Evolutionary conservation across 2,113 vertebrate genomes (phyloP).

Genomic region (Arvicanthis niloticus): DNA sequence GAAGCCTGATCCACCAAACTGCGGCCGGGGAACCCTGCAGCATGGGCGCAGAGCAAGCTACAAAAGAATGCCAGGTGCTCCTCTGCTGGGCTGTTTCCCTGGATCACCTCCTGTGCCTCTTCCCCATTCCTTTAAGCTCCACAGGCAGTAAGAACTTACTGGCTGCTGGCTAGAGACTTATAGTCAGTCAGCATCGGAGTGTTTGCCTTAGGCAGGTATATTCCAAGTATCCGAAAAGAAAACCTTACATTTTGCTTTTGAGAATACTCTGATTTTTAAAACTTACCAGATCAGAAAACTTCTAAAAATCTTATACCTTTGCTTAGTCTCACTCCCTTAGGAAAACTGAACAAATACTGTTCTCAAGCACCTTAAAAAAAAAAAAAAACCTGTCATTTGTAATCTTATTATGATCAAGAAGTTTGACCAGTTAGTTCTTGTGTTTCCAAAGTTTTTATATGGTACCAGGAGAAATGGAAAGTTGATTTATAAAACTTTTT

Average conservation of each 20-base stretch:
- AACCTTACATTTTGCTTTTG: slow-evolving; percentile 41
- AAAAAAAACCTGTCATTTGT: not conserved
- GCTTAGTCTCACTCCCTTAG: not conserved
- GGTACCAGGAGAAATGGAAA: slow-evolving; percentile 32
- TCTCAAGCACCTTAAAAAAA: not conserved
- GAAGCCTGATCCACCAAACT: slow-evolving; percentile 82
- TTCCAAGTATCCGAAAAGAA: slow-evolving; percentile 32
- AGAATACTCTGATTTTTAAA: not conserved
- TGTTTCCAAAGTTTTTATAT: not conserved
- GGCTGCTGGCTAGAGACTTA: not conserved
- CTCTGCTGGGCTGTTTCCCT: slow-evolving; percentile 51
- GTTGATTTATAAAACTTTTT: slow-evolving; percentile 20
- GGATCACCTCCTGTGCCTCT: not conserved
- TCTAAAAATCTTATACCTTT: slow-evolving; percentile 21
- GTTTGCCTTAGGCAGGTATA: slow-evolving; percentile 16
- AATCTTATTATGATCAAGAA: slow-evolving; percentile 25
- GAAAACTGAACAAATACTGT: not conserved
- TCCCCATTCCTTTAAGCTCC: not conserved
- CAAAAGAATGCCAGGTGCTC: slow-evolving; percentile 89
- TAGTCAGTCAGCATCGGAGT: not conserved
- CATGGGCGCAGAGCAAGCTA: slow-evolving; percentile 88
- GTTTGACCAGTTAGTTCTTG: not conserved
- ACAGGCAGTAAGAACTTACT: not conserved
- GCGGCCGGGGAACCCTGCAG: slow-evolving; percentile 82
- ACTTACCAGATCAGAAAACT: slow-evolving; percentile 14